phyloP scores from a whole-genome alignment of 37 sponge, comb jelly and placozoan genomes.

The Aplysina aerophoba region DNA sequence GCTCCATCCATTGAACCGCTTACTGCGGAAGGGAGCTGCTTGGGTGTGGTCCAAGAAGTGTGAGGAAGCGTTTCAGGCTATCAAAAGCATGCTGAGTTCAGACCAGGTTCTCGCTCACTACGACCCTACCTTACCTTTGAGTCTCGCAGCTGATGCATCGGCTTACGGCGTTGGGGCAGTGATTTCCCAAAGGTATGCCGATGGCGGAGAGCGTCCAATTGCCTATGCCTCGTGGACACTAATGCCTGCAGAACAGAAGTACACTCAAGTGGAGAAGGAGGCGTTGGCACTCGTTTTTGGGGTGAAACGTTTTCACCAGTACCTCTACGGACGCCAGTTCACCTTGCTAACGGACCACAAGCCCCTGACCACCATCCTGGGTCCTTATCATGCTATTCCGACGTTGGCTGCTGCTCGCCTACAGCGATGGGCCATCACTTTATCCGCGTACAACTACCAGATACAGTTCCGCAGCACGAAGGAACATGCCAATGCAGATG shows the following conservation, averaged over 20 bases:
- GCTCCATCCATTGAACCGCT: slow-evolving; percentile 10
- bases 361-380: slow-evolving; percentile 15
- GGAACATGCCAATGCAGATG: slow-evolving; percentile 38
- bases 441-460: neutral
- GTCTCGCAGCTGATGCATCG: slow-evolving; percentile 31
- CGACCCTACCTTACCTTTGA: slow-evolving; percentile 8
- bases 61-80: slow-evolving; percentile 1
- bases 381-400: slow-evolving; percentile 4
- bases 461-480: neutral
- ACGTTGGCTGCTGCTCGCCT: slow-evolving; percentile 12
- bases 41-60: slow-evolving; percentile 23
- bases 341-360: slow-evolving; percentile 24
- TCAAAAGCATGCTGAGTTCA: slow-evolving; percentile 18
- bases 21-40: slow-evolving; percentile 14
- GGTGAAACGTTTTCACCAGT: slow-evolving; percentile 14
- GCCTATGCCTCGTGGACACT: slow-evolving; percentile 35
- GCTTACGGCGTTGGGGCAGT: slow-evolving; percentile 36
- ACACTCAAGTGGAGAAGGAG: slow-evolving; percentile 29
- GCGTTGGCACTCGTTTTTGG: neutral
- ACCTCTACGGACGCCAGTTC: slow-evolving; percentile 8
- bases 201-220: slow-evolving; percentile 39
- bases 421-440: slow-evolving; percentile 19
- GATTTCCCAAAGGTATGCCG: slow-evolving; percentile 21
- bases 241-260: neutral
- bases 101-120: slow-evolving; percentile 28